Evolutionary conservation across 2,888 invertebrate genomes (phyloP).

Genomic region (Trypoxylon attenuatum): DNA sequence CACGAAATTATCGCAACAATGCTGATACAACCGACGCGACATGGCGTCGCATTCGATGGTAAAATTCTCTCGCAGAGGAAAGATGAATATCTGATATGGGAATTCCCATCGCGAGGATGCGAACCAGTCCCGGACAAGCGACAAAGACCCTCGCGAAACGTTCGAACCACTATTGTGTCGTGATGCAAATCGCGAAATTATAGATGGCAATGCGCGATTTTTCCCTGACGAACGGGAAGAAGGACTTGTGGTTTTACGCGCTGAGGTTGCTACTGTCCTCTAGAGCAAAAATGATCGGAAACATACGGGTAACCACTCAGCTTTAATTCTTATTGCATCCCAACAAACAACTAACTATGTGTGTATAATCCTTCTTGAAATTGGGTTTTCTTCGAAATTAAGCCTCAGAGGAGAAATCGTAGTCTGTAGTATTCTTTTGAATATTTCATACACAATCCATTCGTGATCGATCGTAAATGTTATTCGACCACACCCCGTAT

Average conservation of each 20-base stretch:
- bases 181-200: slow-evolving; percentile 49
- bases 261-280: too few species aligned
- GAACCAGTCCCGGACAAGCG: slow-evolving; percentile 35
- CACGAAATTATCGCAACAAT: slow-evolving; percentile 65
- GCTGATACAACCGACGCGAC: slow-evolving; percentile 41
- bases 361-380: too few species aligned
- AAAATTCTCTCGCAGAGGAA: slow-evolving; percentile 53
- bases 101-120: slow-evolving; percentile 67
- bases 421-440: too few species aligned
- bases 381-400: too few species aligned
- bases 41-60: slow-evolving; percentile 62
- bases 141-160: slow-evolving; percentile 26
- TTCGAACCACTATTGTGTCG: slow-evolving; percentile 33
- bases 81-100: slow-evolving; percentile 69
- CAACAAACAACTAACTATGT: too few species aligned
- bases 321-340: too few species aligned
- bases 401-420: too few species aligned
- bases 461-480: too few species aligned
- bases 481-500: too few species aligned
- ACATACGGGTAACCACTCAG: too few species aligned
- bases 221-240: slow-evolving; percentile 24
- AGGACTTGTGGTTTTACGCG: slow-evolving; percentile 27
- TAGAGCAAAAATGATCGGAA: too few species aligned
- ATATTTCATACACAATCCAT: too few species aligned
- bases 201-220: slow-evolving; percentile 12